Base-by-base conservation (phyloP, 2,888 invertebrate genomes). In the Pachymerium ferrugineum region DNA sequence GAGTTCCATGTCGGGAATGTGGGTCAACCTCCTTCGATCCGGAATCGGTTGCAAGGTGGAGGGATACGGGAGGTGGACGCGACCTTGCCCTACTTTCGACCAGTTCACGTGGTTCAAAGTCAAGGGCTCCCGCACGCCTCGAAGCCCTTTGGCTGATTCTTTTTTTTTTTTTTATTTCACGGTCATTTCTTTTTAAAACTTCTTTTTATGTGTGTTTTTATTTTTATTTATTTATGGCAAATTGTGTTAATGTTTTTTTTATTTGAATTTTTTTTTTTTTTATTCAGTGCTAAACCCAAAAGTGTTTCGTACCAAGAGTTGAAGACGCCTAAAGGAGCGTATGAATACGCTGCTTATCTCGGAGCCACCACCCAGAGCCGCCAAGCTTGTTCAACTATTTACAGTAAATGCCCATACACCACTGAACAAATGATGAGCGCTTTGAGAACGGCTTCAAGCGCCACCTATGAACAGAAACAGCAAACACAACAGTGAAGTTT, bases 341-440 rank as follows among this genome's bases (percentile, higher is more conserved):
- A 77, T 62, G 76, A 77, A 35, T 74, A 75, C 16, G 77, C 77
- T 3, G 77, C 77, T 22, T 77, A 74, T 47, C 68, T 77, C 25
- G 77, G 77, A 16, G 74, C 75, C 14, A 69, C 74, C n/a, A 71
- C 76, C 73, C 74, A 72, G 16, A 74, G 69, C 54, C 28, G 47
- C 29, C 73, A 75, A 73, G 72, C 72, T 5, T 77, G 77, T 35
- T 67, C 74, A 19, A 74, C 73, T 33, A 76, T 76, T 70, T 77
- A 76, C 73, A 70, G 74, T 47, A 75, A 72, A 47, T 77, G 77
- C 33, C 75, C 74, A 30, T 76, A 75, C 73, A 72, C 73, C 12
- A 33, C 73, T 10, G 16, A 33, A 19, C 72, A 77, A 54, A 76
- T 77, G 76, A 77, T 77, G 77, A 42, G 29, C 8, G 77, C 77